phyloP scores from a whole-genome alignment of 2,888 invertebrate genomes.

The Fabriciana adippe region DNA sequence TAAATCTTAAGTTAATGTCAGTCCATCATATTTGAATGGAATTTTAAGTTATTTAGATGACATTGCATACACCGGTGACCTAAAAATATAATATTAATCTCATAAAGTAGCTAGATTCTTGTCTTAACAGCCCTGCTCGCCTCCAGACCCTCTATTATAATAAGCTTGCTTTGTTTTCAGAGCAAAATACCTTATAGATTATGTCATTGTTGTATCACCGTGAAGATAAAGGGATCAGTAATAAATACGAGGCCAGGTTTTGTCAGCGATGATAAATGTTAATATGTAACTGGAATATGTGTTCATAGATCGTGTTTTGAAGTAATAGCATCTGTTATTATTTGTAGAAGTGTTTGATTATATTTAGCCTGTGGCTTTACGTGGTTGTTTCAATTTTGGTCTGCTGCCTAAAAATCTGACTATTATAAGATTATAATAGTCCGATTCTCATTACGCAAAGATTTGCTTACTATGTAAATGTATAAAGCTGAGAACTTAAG shows the following conservation, averaged over 20 bases:
- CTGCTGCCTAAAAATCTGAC: no score
- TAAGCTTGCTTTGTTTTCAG: constrained; percentile 41
- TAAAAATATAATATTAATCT: constrained; percentile 21
- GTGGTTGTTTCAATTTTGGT: no score
- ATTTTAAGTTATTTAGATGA: constrained; percentile 11
- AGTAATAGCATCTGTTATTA: no score
- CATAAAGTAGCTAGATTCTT: constrained; percentile 37
- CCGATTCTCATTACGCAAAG: no score
- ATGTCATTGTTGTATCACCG: constrained; percentile 37
- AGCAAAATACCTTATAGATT: constrained; percentile 40
- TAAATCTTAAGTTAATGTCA: neutral
- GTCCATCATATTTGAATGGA: neutral
- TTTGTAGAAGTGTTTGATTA: no score
- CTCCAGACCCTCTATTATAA: constrained; percentile 39
- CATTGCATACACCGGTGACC: constrained; percentile 10
- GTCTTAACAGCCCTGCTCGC: constrained; percentile 39
- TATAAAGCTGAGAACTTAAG: no score
- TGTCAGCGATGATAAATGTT: constrained; percentile 24
- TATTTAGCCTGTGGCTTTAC: no score
- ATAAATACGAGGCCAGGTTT: constrained; percentile 29
- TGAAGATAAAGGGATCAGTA: constrained; percentile 38
- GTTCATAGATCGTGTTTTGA: no score
- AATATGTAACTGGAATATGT: neutral
- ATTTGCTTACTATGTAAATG: no score
- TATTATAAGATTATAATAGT: no score